These are phyloP conservation scores for Aegotheles bennettii DNA, from an alignment of 2,113 vertebrate species.

Conservation along the genomic window DNA sequence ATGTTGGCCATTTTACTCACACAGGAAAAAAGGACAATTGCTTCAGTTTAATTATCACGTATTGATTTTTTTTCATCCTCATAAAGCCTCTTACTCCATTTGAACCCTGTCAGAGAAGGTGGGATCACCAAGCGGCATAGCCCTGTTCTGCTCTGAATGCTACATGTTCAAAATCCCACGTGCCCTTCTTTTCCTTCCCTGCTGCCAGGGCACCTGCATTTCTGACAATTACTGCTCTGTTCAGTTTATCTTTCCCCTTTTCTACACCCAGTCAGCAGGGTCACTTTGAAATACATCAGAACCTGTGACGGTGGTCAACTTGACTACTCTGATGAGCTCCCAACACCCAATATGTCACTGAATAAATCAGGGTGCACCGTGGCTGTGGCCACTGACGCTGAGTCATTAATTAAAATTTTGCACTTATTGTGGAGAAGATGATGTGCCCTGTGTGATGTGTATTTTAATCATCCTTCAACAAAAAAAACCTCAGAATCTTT, in stretches of 20 bases:
- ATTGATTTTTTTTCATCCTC: not conserved
- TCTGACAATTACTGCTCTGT: not conserved
- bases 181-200: accelerated
- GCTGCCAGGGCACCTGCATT: not conserved
- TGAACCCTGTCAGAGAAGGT: not conserved
- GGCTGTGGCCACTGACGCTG: not conserved
- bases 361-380: not conserved
- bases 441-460: not conserved
- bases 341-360: not conserved
- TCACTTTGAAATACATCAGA: not conserved
- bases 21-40: not conserved
- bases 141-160: not conserved
- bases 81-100: not conserved
- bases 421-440: not conserved
- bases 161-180: not conserved
- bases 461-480: not conserved
- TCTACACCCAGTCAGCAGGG: not conserved
- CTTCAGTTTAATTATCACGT: not conserved
- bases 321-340: not conserved
- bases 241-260: not conserved
- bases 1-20: not conserved
- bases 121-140: accelerated
- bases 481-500: not conserved
- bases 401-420: not conserved
- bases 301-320: not conserved